A percentile compares a stretch with the other conserved stretches of the same genome.
Evolutionary conservation across 2,113 vertebrate species (phyloP).

Genomic region (Phalacrocorax aristotelis): DNA sequence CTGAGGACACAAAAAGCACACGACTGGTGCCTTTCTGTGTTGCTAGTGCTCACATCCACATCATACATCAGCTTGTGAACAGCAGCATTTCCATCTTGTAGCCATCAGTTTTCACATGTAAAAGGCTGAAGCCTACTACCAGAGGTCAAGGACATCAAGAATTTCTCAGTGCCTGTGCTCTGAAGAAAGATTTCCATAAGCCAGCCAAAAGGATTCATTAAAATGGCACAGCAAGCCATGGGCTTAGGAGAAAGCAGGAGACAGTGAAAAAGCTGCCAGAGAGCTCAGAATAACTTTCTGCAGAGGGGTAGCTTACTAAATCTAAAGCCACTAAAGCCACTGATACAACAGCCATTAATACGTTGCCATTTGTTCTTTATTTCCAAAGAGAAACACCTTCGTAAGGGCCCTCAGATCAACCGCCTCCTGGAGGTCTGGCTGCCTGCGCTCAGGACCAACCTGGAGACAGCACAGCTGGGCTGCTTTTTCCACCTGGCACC

Average conservation of each 20-base stretch:
- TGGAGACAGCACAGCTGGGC: background rate
- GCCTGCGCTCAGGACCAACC: background rate
- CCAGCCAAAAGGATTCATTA: background rate
- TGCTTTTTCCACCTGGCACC: background rate
- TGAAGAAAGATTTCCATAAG: background rate
- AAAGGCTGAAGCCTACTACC: background rate
- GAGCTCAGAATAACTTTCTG: background rate
- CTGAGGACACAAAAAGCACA: background rate
- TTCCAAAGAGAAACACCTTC: background rate
- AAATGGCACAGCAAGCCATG: background rate
- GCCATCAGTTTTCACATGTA: background rate
- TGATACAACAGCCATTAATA: background rate
- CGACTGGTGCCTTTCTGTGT: background rate
- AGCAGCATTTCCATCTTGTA: background rate
- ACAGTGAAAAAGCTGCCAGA: background rate
- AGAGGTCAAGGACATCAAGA: background rate
- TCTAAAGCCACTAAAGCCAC: background rate
- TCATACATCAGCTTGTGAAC: background rate
- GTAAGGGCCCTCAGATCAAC: background rate
- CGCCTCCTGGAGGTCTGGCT: background rate
- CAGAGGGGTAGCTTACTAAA: background rate
- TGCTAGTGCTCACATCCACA: background rate
- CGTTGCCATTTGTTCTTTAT: background rate
- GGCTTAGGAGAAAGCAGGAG: background rate
- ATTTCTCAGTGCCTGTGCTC: background rate